phyloP scores from a whole-genome alignment of 2,888 invertebrate species.

The Tenodera sinensis region DNA sequence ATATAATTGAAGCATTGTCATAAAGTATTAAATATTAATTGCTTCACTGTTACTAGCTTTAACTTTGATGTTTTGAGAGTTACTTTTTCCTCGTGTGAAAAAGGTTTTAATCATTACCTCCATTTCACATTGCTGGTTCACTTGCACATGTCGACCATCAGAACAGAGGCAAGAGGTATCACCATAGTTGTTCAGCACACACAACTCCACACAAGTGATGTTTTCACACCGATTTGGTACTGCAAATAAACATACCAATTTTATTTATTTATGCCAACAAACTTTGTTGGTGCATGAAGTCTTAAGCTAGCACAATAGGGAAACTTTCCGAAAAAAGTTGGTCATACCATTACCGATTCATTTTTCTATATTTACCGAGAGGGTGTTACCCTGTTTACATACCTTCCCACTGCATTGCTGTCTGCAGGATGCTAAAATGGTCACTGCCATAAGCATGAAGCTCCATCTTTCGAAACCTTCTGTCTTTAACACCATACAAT shows the following conservation, averaged over 20 bases:
- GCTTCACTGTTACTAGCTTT: no score
- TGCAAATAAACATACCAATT: not conserved
- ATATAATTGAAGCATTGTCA: no score
- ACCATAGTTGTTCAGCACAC: slow-evolving; percentile 51
- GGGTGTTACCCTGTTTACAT: not conserved
- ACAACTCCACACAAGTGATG: slow-evolving; percentile 58
- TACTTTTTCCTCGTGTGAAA: no score
- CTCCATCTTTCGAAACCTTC: slow-evolving; percentile 34
- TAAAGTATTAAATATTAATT: no score
- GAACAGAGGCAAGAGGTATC: slow-evolving; percentile 54
- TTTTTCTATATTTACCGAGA: no score
- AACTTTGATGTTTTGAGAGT: no score
- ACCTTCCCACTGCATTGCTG: slow-evolving; percentile 52
- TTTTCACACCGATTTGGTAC: slow-evolving; percentile 44
- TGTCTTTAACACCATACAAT: slow-evolving; percentile 47
- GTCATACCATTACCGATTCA: no score
- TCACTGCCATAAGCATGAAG: slow-evolving; percentile 48
- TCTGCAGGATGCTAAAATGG: slow-evolving; percentile 53
- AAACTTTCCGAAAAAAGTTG: no score
- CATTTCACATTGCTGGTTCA: slow-evolving; percentile 40
- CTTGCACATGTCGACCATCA: slow-evolving; percentile 47
- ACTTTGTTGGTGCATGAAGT: no score
- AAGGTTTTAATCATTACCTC: not conserved
- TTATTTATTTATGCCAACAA: no score
- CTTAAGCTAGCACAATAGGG: no score